Evolutionary conservation across 2,888 invertebrate genomes (phyloP).

Genomic region (Chirona hameri): DNA sequence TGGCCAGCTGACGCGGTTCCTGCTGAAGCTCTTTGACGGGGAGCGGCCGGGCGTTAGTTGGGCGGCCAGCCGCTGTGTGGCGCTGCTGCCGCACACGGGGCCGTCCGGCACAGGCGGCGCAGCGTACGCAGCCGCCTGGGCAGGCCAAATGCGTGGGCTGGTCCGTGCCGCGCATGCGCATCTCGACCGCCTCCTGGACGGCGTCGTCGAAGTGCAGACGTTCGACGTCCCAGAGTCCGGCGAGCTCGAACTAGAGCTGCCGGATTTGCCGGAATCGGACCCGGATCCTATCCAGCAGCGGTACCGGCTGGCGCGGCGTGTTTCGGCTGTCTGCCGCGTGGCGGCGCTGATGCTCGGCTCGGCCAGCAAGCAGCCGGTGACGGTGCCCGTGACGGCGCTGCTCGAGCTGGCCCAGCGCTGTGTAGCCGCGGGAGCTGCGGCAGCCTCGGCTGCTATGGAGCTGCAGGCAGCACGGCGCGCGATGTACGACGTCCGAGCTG

Average conservation of each 20-base stretch:
- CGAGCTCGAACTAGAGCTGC: neutral
- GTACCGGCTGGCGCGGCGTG: neutral
- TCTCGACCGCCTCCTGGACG: neutral
- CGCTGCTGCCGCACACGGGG: slow-evolving; percentile 6
- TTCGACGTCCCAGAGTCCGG: neutral
- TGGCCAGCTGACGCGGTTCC: neutral
- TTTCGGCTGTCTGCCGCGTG: neutral
- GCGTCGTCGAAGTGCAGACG: neutral
- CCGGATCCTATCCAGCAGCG: slow-evolving; percentile 1
- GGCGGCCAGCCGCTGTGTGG: slow-evolving; percentile 24
- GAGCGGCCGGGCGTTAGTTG: neutral
- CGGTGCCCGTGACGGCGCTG: slow-evolving; percentile 7
- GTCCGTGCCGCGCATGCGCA: neutral
- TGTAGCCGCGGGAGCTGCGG: neutral
- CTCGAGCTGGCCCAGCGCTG: slow-evolving; percentile 12
- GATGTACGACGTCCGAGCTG: slow-evolving; percentile 36
- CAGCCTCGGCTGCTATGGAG: slow-evolving; percentile 29
- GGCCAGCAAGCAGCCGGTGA: neutral
- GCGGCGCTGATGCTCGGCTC: neutral
- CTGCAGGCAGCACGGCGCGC: slow-evolving; percentile 33
- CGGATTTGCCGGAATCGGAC: neutral
- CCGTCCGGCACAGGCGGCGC: neutral
- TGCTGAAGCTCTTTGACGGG: neutral
- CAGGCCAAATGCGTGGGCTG: neutral
- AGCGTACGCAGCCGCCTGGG: neutral